Base-by-base conservation (phyloP, 2,113 vertebrate genomes). In the Pyxicephalus adspersus region DNA sequence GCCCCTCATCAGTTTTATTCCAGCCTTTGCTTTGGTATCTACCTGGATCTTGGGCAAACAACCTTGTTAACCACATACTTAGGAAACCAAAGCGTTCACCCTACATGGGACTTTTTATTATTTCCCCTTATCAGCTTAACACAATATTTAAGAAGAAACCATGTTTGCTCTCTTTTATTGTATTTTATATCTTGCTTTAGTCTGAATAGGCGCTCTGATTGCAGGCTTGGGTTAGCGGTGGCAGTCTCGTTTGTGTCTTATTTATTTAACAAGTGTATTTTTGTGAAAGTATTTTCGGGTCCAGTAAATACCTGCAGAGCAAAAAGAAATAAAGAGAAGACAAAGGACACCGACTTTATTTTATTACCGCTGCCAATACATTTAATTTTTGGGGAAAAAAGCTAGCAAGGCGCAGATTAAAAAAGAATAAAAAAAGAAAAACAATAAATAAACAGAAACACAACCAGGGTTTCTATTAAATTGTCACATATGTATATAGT, bases 121-220 rank as follows among this genome's bases (percentile, higher is more conserved):
- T 75, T 25, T 28, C 1, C 0, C 23, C 70, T 82, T 82, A 82
- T 82, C 80, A 82, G 79, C 51, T 34, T 72, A 77, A 55, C 66
- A 68, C 57, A 83, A 76, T 70, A 83, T 83, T 83, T 64, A 64
- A 83, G 60, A 29, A 71, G 55, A 64, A 71, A 61, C 17, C 15
- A 29, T 71, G 66, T 83, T 83, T 76, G 17, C 72, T 50, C 16
- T 51, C 60, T 71, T 26, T 28, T 25, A 71, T 63, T 82, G 60
- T 75, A 23, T 31, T 73, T 52, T 82, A 31, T 68, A 54, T 72
- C 58, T 52, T 23, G 28, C 45, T 55, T 60, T 58, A 22, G 19
- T 23, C 20, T 70, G 64, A 77, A 64, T 81, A 58, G 57, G 29
- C 22, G 51, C 67, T 31, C 77, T 54, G n/a, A 63, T 63, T 28